phyloP scores from a whole-genome alignment of 2,888 invertebrate species.

The Euzophera pinguis region DNA sequence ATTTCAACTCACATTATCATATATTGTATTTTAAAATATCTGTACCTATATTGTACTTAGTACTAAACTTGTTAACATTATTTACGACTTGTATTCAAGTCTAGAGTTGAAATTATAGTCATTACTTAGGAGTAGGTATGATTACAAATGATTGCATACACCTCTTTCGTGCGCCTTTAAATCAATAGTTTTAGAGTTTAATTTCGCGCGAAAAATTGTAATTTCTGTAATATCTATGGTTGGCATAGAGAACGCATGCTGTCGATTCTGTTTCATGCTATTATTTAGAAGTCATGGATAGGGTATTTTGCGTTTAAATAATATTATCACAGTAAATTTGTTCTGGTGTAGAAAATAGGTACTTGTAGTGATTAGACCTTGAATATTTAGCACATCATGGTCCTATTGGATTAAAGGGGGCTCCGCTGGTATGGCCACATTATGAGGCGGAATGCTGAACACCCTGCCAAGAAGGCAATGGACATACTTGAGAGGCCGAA shows the following conservation, averaged over 20 bases:
- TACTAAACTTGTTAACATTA: constrained; percentile 8
- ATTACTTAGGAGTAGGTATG: constrained; percentile 11
- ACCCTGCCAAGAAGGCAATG: no score
- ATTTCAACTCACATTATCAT: no score
- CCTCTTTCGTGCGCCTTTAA: background rate
- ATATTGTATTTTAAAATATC: no score
- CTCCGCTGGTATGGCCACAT: no score
- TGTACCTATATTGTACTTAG: background rate
- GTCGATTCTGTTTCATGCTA: background rate
- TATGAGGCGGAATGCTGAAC: no score
- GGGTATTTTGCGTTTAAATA: background rate
- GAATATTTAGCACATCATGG: no score
- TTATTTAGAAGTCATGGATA: constrained; percentile 9
- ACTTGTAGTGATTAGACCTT: no score
- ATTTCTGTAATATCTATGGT: constrained; percentile 2
- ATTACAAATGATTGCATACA: constrained; percentile 10
- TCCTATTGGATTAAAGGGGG: no score
- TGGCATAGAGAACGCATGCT: background rate
- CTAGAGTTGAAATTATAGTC: constrained; percentile 12
- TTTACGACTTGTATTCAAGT: constrained; percentile 11
- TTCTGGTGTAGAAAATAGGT: background rate
- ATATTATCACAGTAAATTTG: background rate
- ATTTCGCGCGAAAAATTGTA: background rate
- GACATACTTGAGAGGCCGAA: no score
- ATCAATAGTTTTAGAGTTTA: background rate